A percentile compares a stretch with the other conserved stretches of the same genome.
Evolutionary conservation across 2,888 invertebrate species (phyloP).

Genomic region (Capitulum mitella): DNA sequence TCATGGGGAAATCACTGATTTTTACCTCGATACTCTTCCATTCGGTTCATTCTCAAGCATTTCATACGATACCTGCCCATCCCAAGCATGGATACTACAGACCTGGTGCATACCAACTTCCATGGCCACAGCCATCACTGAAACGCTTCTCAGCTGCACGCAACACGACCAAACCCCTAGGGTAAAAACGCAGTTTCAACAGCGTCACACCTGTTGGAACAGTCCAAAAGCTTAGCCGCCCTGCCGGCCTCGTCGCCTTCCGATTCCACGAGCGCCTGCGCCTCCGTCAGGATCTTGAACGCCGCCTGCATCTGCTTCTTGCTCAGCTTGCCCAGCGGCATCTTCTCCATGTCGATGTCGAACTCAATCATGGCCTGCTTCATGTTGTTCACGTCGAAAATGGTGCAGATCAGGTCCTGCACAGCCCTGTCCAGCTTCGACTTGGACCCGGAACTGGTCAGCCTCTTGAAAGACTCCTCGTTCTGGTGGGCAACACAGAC

Average conservation of each 20-base stretch:
- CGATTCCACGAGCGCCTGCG: constrained; percentile 48
- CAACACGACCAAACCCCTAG: too few relatives aligned
- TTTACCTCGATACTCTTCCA: too few relatives aligned
- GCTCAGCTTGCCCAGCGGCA: constrained; percentile 95
- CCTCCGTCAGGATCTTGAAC: constrained; percentile 60
- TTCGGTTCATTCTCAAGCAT: too few relatives aligned
- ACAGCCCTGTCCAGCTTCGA: constrained; percentile 68
- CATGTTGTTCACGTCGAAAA: constrained; percentile 89
- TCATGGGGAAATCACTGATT: too few relatives aligned
- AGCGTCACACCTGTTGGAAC: constrained; percentile 58
- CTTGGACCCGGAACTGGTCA: constrained; percentile 42
- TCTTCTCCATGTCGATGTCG: constrained; percentile 89
- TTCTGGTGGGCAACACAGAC: constrained; percentile 41
- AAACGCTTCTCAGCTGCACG: too few relatives aligned
- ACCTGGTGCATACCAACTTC: too few relatives aligned
- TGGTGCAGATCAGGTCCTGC: constrained; percentile 71
- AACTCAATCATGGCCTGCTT: constrained; percentile 87
- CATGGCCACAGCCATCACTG: too few relatives aligned
- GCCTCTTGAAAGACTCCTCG: constrained; percentile 42
- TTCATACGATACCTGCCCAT: too few relatives aligned
- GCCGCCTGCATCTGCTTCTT: constrained; percentile 81
- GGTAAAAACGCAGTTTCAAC: too few relatives aligned
- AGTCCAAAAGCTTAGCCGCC: constrained; percentile 61
- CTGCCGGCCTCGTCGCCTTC: constrained; percentile 35
- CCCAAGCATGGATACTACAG: too few relatives aligned